Base-by-base conservation (phyloP, 1,140 invertebrate genomes). In the Drosophila orena region DNA sequence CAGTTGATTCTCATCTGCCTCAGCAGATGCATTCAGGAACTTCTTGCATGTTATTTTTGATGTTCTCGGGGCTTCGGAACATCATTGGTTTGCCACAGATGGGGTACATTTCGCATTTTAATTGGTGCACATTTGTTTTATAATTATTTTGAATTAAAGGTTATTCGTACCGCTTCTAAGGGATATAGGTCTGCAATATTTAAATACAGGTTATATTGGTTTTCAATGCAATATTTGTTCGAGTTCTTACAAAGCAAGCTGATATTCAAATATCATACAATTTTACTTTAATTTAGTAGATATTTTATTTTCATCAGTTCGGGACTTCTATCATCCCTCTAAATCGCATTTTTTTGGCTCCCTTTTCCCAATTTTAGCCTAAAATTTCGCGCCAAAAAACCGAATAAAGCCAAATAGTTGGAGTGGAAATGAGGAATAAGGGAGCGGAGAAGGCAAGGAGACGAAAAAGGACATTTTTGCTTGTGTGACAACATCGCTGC, bases 301-400 rank as follows among this genome's bases (percentile, higher is more conserved):
- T 8, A 30, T 30, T 8, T 8, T 30, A 30, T 10, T 8, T 30
- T 10, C 8, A 7, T 8, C 8, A 7, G 27, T 10, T 30, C 27
- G 8, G 27, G 2, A 8, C 7, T 7, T 30, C 27, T 37, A 37
- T 37, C 4, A 11, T 14, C 12, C 3, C 11, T 38, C 37, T 12
- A 12, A 38, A 38, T 38, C 35, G 7, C 7, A 30, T 30, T 30
- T 30, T 30, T 30, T 2, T 30, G 10, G 7, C 20, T 46, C 12
- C 1, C 3, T 27, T 49, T 66, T 24, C 24, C 38, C 20, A 40
- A 49, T 55, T 62, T 73, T 50, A 68, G 55, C 77, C 61, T 55
- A 27, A 73, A 64, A 53, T 77, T 85, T 85, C 54, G 81, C 81
- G 81, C 81, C 81, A 85, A 84, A 84, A 64, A 50, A 14, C 27